A percentile compares a stretch with the other conserved stretches of the same genome.
Evolutionary conservation across 2,797 vertebrate genomes (phyloP).

Genomic region (Oryzias sinensis): DNA sequence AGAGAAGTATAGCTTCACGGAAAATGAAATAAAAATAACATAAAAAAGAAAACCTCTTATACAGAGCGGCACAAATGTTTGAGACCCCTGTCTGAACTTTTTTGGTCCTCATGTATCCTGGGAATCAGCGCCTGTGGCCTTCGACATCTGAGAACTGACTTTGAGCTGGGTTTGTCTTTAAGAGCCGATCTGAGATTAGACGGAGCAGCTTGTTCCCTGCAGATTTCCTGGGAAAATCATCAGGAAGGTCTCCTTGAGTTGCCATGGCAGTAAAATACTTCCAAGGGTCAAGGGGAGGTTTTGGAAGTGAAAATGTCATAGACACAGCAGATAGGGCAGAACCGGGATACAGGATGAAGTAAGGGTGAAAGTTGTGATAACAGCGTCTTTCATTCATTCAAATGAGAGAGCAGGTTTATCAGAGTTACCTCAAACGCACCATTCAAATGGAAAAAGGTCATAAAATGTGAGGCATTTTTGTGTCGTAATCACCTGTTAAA

Average conservation of each 20-base stretch:
- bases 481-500: neutral
- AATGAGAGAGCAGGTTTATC: conserved; percentile 6
- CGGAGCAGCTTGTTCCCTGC: conserved; percentile 10
- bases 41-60: too few relatives aligned
- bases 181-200: conserved; percentile 39
- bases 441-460: neutral
- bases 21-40: too few relatives aligned
- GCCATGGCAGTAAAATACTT: conserved; percentile 46
- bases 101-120: conserved; percentile 35
- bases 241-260: conserved; percentile 42
- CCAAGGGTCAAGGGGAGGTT: conserved; percentile 55
- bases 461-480: neutral
- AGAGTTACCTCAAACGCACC: conserved; percentile 5
- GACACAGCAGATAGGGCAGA: conserved; percentile 29
- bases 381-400: conserved; percentile 39
- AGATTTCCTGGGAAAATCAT: conserved; percentile 61
- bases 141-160: conserved; percentile 18
- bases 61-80: conserved; percentile 11
- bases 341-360: conserved; percentile 31
- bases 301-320: conserved; percentile 56
- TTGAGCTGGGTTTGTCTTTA: conserved; percentile 19
- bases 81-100: conserved; percentile 35
- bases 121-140: conserved; percentile 41
- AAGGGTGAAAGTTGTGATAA: conserved; percentile 41
- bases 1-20: too few relatives aligned